phyloP scores from a whole-genome alignment of 92 coral and sea anemone genomes.

The Blastomussa wellsi region DNA sequence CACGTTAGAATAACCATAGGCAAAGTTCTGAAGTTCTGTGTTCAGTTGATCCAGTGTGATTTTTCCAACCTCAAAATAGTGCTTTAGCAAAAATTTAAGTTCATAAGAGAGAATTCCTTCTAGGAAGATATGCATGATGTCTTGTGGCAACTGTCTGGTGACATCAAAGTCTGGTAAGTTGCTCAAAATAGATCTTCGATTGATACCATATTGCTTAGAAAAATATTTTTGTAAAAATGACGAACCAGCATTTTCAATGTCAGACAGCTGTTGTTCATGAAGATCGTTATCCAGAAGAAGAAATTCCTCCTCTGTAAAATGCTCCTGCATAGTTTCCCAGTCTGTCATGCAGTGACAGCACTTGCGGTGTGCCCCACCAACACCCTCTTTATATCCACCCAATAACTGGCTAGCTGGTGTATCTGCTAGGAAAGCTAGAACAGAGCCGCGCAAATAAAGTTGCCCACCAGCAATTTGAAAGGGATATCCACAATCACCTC shows the following conservation, averaged over 20 bases:
- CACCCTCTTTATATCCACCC: conserved; percentile 61
- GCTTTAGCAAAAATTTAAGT: conserved; percentile 18
- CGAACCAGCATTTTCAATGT: conserved; percentile 36
- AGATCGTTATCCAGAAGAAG: conserved; percentile 9
- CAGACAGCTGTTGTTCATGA: conserved; percentile 27
- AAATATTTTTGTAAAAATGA: conserved; percentile 21
- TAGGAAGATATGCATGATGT: conserved; percentile 56
- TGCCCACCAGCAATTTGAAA: conserved; percentile 32
- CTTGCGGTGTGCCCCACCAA: conserved; percentile 53
- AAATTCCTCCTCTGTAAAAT: conserved; percentile 54
- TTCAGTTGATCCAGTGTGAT: conserved; percentile 16
- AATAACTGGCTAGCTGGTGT: conserved; percentile 52
- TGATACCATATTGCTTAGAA: conserved; percentile 49
- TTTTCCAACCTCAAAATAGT: too few relatives aligned
- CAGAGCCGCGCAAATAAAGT: conserved; percentile 28
- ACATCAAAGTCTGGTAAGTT: conserved; percentile 52
- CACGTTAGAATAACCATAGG: conserved; percentile 48
- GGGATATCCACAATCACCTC: conserved; percentile 42
- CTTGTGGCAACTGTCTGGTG: conserved; percentile 53
- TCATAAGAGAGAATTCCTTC: conserved; percentile 53
- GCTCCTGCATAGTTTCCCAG: conserved; percentile 44
- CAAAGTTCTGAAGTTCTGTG: conserved; percentile 28
- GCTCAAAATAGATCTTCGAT: conserved; percentile 26
- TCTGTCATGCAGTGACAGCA: conserved; percentile 59
- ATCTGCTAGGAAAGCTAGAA: conserved; percentile 47